Evolutionary conservation across 1,140 invertebrate genomes (phyloP), one percentile per base, ranked within the genome.

Genomic region (Agrilus planipennis): DNA sequence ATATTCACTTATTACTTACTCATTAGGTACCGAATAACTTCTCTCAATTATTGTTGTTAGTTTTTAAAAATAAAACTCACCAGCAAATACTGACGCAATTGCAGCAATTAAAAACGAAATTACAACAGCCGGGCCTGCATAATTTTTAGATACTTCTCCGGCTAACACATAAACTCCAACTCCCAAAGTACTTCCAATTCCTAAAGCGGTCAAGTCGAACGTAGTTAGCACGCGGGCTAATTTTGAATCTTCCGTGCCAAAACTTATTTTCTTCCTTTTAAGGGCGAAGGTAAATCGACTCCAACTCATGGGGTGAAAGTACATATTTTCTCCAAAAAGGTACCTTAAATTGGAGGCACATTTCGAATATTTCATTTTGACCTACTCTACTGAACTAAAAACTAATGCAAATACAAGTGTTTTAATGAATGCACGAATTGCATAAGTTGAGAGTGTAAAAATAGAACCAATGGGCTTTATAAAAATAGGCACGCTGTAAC

Each of bases 121-220:
- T 5, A 72, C 64, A 14, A 80, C 76, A 17, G 74, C 67, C 12
- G 78, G 78, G 5, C 79, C 79, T 6, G 79, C 69, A 21, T 62
- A 63, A n/a, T 70, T 62, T 52, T 65, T 70, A 14, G 77, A 75
- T 1, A 81, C 77, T 46, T 76, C 64, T 15, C 79, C 79, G 21
- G 75, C 74, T 21, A 81, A 60, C 1, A 82, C 77, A 59, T 81
- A 83, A 5, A 81, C 71, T 21, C 79, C 79, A 6, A 79, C 69
- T 1, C 79, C 79, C 3, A 82, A 57, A 3, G 79, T 81, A 46
- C 73, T 74, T 0, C 79, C 78, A 38, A 81, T 53, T 12, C 63
- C 62, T 6, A 62, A 44, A 9, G 55, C 56, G 6, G 57, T 86
- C 4, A 89, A 67, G 61, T 89, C 85, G 17, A 84, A 60, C 0